Base-by-base conservation (phyloP, 1,140 invertebrate species). In the Holotrichia oblita region DNA sequence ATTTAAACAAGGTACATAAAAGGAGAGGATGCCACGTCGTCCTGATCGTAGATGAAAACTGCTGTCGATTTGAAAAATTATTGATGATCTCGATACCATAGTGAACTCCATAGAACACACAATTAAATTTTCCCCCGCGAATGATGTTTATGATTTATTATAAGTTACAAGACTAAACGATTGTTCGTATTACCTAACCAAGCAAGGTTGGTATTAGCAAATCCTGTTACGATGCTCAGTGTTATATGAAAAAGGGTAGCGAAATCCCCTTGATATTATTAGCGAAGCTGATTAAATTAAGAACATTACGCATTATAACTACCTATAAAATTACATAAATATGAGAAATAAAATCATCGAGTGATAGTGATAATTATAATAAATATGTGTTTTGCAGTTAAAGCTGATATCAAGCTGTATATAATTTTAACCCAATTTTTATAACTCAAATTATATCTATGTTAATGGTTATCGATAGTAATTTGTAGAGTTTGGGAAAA, bases 61-160 rank as follows among this genome's bases (percentile, higher is more conserved):
- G 73, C 73, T 17, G 3, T 20, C 3, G 73, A 74, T 40, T 42
- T 74, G 73, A 74, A 74, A 74, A 74, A 42, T 42, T 74, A 6
- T 17, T 74, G 20, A 74, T 74, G 73, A 74, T 74, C n/a, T 9
- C 34, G 41, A 1, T 74, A 74, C 24, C 73, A 74, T 74, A 74
- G 73, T 17, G 73, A 74, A n/a, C 41, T 34, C 3, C 20, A 42
- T 20, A 12, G 14, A 20, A 74, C 4, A 9, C n/a, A 44, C 20
- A 6, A 12, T 74, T 17, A 74, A 74, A 42, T 74, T 74, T 9
- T n/a, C 41, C 2, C 41, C 73, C 7, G 1, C 41, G 10, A 74
- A 74, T 17, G 73, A 74, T 27, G 6, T 74, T 8, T 74, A 74
- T n/a, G 73, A 74, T 40, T 74, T 40, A 74, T 74, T 14, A 74